Percentiles rank a stretch among this genome's conserved stretches.
These are phyloP conservation scores for Drosophila stalkeri DNA, from an alignment of 2,888 invertebrate genomes.

Conservation along the genomic window DNA sequence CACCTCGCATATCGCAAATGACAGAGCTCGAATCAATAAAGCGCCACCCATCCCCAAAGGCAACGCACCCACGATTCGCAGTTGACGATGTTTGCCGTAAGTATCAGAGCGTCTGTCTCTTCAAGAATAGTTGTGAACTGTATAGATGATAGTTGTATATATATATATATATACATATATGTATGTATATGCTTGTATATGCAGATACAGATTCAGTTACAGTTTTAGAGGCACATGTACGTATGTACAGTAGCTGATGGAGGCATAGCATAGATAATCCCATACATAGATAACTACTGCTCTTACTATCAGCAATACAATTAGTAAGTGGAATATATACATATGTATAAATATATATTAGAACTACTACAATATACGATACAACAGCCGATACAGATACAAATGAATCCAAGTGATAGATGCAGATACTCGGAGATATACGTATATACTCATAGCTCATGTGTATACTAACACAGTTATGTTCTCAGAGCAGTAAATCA, in stretches of 20 bases:
- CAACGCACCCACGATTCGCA: conserved; percentile 12
- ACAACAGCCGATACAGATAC: background rate
- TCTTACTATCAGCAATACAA: too few relatives aligned
- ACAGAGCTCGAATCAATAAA: conserved; percentile 15
- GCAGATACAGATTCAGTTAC: background rate
- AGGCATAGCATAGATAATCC: background rate
- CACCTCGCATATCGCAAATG: conserved; percentile 26
- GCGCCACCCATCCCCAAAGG: conserved; percentile 9
- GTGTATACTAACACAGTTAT: background rate
- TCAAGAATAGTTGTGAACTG: conserved; percentile 48
- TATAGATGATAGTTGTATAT: too few relatives aligned
- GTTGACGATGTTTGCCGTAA: conserved; percentile 57
- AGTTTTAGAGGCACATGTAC: background rate
- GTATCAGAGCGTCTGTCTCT: conserved; percentile 61
- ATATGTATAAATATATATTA: too few relatives aligned
- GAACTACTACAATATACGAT: too few relatives aligned
- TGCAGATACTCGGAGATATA: background rate
- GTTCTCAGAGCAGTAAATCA: background rate
- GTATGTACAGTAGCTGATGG: background rate
- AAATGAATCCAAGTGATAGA: background rate
- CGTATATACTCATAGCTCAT: background rate
- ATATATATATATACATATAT: too few relatives aligned
- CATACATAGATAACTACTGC: background rate
- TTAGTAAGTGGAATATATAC: too few relatives aligned
- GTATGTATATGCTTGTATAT: too few relatives aligned